Percentiles rank a stretch among this genome's conserved stretches.
phyloP scores from a whole-genome alignment of 2,888 invertebrate species.

The Slavum lentiscoides region DNA sequence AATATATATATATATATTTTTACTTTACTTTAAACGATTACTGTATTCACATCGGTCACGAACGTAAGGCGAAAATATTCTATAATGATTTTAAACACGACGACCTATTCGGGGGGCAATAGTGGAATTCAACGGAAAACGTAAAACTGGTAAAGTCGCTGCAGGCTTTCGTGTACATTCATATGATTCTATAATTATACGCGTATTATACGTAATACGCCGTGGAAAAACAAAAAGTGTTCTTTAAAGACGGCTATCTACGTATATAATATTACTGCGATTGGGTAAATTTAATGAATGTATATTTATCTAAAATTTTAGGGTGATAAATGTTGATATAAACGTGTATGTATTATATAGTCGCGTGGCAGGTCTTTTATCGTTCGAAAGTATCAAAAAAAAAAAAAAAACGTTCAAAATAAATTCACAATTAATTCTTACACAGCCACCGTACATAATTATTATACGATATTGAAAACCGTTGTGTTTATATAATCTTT shows the following conservation, averaged over 20 bases:
- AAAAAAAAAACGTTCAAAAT: no score
- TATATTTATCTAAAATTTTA: neutral
- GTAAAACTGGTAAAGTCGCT: conserved; percentile 13
- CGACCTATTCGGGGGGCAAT: neutral
- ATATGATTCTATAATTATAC: neutral
- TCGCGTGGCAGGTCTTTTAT: no score
- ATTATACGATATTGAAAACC: no score
- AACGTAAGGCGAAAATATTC: neutral
- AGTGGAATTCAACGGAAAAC: neutral
- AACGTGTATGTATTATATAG: no score
- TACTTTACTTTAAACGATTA: neutral
- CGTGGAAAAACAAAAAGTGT: neutral
- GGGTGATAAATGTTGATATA: no score
- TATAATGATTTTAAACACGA: neutral
- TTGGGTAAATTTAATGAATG: neutral
- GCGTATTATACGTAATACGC: neutral
- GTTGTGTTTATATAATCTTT: no score
- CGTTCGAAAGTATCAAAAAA: no score
- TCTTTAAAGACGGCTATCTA: neutral
- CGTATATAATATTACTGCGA: neutral
- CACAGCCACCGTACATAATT: no score
- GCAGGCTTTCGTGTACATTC: conserved; percentile 12
- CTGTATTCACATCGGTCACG: neutral
- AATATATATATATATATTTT: neutral
- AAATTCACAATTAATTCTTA: no score